Conservation (phyloP, 2,888 invertebrate genomes). For the Gastracanthus pulcherrimus region DNA sequence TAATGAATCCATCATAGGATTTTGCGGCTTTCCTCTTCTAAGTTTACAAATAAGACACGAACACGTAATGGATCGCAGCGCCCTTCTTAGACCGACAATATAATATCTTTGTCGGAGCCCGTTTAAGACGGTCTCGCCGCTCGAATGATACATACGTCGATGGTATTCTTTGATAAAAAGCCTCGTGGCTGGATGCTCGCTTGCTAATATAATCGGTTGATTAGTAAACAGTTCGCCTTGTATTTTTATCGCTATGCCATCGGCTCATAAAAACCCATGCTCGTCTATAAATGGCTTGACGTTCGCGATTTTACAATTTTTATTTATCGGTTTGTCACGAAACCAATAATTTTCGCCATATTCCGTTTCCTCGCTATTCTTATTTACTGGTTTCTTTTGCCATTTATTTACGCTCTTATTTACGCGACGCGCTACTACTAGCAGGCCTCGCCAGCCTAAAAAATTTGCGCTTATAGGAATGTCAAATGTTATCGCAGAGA, state of each 20-base stretch:
- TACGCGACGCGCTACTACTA: too few relatives aligned
- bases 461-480: too few relatives aligned
- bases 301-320: too few relatives aligned
- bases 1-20: background rate
- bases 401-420: too few relatives aligned
- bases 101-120: background rate
- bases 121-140: background rate
- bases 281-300: too few relatives aligned
- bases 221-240: background rate
- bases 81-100: background rate
- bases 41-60: background rate
- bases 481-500: too few relatives aligned
- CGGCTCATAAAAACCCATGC: background rate
- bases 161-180: background rate
- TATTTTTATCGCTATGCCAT: background rate
- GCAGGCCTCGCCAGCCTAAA: background rate
- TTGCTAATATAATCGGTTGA: background rate
- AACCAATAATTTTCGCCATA: background rate
- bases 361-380: background rate
- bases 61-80: background rate
- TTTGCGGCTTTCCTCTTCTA: background rate
- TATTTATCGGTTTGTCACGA: too few relatives aligned
- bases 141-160: background rate
- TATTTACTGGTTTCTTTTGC: too few relatives aligned
- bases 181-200: too few relatives aligned